Percentiles rank a stretch among this genome's conserved stretches.
These are phyloP conservation scores for Pachycephus smyrnensis DNA, from an alignment of 2,888 invertebrate genomes.

Conservation along the genomic window DNA sequence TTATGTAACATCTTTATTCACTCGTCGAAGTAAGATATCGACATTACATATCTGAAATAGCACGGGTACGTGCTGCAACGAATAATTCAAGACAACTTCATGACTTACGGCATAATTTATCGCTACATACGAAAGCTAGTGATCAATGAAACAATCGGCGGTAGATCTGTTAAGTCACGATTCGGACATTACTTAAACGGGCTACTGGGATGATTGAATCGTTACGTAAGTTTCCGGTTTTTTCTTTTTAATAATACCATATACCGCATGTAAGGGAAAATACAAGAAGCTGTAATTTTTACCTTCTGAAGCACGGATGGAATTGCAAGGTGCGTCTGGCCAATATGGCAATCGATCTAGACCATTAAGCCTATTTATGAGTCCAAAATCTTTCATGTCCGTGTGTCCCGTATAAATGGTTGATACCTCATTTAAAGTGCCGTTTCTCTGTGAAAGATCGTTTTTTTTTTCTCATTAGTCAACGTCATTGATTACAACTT, in stretches of 20 bases:
- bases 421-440: slow-evolving; percentile 83
- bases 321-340: slow-evolving; percentile 79
- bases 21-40: not conserved
- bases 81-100: not conserved
- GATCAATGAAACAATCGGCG: not conserved
- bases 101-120: not conserved
- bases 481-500: not conserved
- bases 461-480: not conserved
- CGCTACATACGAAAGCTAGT: not conserved
- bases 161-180: not conserved
- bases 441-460: slow-evolving; percentile 76
- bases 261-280: not conserved
- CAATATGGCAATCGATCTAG: slow-evolving; percentile 81
- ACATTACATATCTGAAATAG: not conserved
- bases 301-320: slow-evolving; percentile 69
- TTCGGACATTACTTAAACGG: not conserved
- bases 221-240: not conserved
- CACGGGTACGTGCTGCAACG: not conserved
- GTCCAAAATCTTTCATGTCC: slow-evolving; percentile 83
- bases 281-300: slow-evolving; percentile 17
- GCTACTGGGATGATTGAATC: not conserved
- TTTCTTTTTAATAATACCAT: not conserved
- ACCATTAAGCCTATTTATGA: slow-evolving; percentile 82
- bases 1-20: not conserved
- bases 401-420: slow-evolving; percentile 83